A percentile compares a stretch with the other conserved stretches of the same genome.
Evolutionary conservation across 2,888 invertebrate species (phyloP).

Genomic region (Calliopum simillimum): DNA sequence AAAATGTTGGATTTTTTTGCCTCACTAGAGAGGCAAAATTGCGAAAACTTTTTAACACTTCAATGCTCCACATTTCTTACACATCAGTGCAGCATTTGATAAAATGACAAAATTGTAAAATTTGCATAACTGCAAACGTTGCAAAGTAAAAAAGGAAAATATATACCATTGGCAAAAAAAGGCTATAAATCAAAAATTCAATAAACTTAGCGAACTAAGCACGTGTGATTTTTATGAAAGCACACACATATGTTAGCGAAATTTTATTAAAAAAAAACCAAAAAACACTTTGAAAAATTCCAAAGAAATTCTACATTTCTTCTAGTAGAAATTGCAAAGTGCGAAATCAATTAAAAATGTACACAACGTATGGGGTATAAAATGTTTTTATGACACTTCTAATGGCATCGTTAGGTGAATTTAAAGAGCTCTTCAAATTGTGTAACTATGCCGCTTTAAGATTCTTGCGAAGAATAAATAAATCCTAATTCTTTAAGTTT

Average conservation of each 20-base stretch:
- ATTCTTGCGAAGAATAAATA: no score
- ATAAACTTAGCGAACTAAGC: neutral
- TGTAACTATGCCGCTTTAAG: no score
- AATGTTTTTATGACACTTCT: neutral
- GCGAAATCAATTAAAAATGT: neutral
- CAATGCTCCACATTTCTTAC: no score
- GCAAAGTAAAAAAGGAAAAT: no score
- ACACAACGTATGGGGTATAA: neutral
- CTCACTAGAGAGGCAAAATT: no score
- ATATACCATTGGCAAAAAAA: neutral
- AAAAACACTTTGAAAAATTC: neutral
- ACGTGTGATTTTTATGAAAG: neutral
- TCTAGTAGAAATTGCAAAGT: neutral
- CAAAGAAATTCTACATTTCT: neutral
- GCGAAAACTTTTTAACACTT: no score
- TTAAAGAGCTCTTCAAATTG: no score
- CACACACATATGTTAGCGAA: neutral
- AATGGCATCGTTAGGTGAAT: neutral
- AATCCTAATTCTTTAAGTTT: no score
- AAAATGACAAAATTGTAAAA: no score
- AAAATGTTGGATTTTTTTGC: no score
- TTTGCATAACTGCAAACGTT: neutral
- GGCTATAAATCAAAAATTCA: constrained; percentile 6
- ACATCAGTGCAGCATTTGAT: no score
- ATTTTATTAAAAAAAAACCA: neutral